Conservation (phyloP, 2,113 vertebrate genomes). For the Panthera tigris region DNA sequence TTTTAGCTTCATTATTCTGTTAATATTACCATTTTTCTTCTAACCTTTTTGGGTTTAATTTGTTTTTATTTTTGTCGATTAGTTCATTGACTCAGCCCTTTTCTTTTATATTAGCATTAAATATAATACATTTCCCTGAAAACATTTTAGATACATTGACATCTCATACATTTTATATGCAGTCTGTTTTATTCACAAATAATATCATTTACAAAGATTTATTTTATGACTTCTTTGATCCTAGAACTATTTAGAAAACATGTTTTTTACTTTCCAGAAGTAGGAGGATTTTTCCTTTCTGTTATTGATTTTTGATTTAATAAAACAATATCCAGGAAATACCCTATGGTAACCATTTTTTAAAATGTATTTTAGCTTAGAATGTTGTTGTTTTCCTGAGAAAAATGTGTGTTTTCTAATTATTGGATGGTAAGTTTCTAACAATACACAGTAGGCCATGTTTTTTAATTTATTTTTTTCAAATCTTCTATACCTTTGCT, state of each 20-base stretch:
- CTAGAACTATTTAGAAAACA: background rate
- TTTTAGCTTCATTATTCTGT: background rate
- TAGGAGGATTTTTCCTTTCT: background rate
- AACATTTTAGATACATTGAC: background rate
- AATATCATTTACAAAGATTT: background rate
- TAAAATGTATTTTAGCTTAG: background rate
- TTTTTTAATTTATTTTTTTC: background rate
- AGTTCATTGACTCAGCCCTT: background rate
- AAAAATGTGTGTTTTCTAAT: background rate
- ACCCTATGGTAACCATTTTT: background rate
- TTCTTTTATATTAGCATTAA: slow-evolving; percentile 16
- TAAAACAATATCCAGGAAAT: background rate
- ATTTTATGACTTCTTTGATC: background rate
- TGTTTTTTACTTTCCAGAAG: background rate
- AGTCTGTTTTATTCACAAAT: background rate
- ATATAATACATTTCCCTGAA: background rate
- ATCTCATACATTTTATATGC: background rate
- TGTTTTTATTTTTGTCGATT: background rate
- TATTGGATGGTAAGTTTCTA: background rate
- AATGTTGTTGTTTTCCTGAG: background rate
- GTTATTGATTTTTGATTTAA: background rate
- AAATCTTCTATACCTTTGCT: background rate
- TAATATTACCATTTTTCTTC: background rate
- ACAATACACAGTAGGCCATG: background rate
- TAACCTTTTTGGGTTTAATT: background rate